Conservation (phyloP, 2,888 invertebrate genomes). For the Escarpia spicata region DNA sequence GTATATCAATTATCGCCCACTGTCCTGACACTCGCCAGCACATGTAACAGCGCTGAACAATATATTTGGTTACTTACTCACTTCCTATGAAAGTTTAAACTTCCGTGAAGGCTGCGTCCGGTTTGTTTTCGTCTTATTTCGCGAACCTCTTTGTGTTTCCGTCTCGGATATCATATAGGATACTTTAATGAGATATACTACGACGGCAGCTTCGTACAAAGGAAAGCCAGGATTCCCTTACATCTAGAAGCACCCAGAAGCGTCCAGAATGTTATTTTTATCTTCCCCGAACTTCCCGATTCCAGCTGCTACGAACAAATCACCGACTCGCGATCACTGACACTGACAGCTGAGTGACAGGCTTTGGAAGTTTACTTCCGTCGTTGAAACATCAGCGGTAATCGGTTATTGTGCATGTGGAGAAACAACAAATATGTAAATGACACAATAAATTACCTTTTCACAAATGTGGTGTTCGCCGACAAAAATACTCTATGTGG, state of each 20-base stretch:
- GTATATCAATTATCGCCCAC: background rate
- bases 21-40: background rate
- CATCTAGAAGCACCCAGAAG: background rate
- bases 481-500: background rate
- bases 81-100: background rate
- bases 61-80: background rate
- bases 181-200: background rate
- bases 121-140: background rate
- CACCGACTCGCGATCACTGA: background rate
- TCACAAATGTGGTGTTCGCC: background rate
- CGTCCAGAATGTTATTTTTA: background rate
- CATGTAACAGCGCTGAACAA: background rate
- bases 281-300: background rate
- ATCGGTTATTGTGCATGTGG: no score
- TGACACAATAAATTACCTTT: background rate
- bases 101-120: background rate
- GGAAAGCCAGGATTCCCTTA: background rate
- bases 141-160: background rate
- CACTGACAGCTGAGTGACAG: background rate
- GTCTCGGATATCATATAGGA: background rate
- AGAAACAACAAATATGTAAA: background rate
- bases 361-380: background rate
- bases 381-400: no score
- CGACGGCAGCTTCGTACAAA: background rate
- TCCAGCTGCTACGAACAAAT: conserved; percentile 1